A percentile compares a stretch with the other conserved stretches of the same genome.
Conservation (phyloP, 2,888 invertebrate genomes). For the Gymnoscelis rufifasciata region DNA sequence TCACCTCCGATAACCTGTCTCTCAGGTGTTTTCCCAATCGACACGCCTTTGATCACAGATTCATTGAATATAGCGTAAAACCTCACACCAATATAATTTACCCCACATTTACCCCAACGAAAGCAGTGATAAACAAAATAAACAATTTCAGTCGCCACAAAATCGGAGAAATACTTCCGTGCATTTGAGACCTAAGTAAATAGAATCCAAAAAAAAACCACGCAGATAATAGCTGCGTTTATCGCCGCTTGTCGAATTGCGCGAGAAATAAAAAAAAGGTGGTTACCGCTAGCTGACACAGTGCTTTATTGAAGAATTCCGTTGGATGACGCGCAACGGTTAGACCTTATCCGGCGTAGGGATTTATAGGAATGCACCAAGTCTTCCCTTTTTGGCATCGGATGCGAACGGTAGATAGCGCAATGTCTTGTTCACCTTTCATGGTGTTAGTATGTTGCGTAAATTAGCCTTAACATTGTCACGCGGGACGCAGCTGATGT, state of each 20-base stretch:
- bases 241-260: slow-evolving; percentile 50
- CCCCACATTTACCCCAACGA: too few relatives aligned
- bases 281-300: slow-evolving; percentile 74
- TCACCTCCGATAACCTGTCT: too few relatives aligned
- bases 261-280: slow-evolving; percentile 56
- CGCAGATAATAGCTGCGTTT: slow-evolving; percentile 30
- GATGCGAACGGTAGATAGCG: slow-evolving; percentile 20
- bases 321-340: slow-evolving; percentile 53
- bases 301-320: slow-evolving; percentile 71
- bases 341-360: slow-evolving; percentile 32
- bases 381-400: slow-evolving; percentile 17
- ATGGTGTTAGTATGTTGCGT: slow-evolving; percentile 7
- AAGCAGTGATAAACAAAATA: too few relatives aligned
- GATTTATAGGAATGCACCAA: slow-evolving; percentile 22
- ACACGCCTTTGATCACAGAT: background rate
- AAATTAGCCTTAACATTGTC: slow-evolving; percentile 7
- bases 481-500: background rate
- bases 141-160: too few relatives aligned
- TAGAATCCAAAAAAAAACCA: slow-evolving; percentile 12
- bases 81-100: too few relatives aligned
- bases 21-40: background rate
- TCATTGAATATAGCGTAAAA: background rate
- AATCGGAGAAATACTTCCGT: too few relatives aligned
- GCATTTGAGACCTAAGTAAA: background rate
- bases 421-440: slow-evolving; percentile 18